These are phyloP conservation scores for Cardinalis cardinalis DNA, from an alignment of 2,113 vertebrate species.

Conservation along the genomic window DNA sequence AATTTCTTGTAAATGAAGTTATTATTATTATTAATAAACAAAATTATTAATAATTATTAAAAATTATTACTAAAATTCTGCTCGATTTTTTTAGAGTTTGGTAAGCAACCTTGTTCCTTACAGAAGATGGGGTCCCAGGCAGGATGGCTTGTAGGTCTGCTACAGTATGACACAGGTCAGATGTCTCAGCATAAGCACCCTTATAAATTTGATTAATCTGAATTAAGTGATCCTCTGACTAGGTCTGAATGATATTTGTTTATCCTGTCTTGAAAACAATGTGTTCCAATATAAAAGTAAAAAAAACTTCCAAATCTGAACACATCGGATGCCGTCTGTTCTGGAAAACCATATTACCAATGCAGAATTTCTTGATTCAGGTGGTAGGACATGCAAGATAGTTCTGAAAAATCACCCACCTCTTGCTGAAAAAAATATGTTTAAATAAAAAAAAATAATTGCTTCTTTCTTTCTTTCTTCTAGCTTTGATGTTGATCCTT, in stretches of 20 bases:
- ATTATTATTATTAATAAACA: too few species aligned
- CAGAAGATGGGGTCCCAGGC: background rate
- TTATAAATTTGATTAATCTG: background rate
- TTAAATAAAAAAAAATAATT: background rate
- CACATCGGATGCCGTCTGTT: too few species aligned
- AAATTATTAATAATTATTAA: background rate
- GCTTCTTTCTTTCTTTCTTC: background rate
- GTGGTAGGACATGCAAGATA: background rate
- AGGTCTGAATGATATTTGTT: background rate
- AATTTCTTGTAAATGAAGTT: background rate
- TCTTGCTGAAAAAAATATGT: background rate
- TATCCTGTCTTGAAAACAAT: background rate
- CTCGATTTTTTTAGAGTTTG: background rate
- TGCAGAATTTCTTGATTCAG: background rate
- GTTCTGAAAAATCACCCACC: background rate
- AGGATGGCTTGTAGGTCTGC: background rate
- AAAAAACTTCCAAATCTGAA: background rate
- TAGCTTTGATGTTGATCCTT: conserved; percentile 78
- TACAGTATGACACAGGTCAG: background rate
- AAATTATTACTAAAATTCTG: background rate
- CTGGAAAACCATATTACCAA: background rate
- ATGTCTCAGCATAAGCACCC: background rate
- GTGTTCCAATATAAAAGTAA: background rate
- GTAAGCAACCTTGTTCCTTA: background rate
- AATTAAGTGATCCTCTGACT: background rate